Conservation (phyloP, 2,797 vertebrate genomes). For the Acanthis flammea region DNA sequence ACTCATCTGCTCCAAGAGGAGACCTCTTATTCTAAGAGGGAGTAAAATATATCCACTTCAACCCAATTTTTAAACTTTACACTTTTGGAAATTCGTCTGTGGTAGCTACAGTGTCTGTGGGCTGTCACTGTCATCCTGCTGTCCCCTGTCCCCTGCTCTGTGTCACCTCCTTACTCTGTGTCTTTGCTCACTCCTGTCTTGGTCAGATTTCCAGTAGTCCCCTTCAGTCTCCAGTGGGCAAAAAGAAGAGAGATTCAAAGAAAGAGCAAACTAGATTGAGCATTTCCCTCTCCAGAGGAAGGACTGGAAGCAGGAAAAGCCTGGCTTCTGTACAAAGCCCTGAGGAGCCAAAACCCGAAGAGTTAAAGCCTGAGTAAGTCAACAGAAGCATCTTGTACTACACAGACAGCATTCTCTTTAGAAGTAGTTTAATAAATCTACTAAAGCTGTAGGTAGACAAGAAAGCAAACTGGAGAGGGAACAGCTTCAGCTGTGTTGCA, state of each 20-base stretch:
- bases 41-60: neutral
- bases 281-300: neutral
- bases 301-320: constrained; percentile 33
- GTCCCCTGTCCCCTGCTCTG: neutral
- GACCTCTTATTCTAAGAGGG: neutral
- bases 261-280: constrained; percentile 10
- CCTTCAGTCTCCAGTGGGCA: neutral
- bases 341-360: constrained; percentile 33
- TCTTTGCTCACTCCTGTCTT: neutral
- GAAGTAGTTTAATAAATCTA: neutral
- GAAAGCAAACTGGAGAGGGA: constrained; percentile 19
- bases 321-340: neutral
- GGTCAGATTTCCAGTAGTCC: neutral
- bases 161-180: neutral
- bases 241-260: constrained; percentile 49
- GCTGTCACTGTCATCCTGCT: neutral
- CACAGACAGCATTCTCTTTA: neutral
- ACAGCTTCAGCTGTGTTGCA: constrained; percentile 16
- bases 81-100: neutral
- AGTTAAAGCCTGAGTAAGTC: constrained; percentile 77
- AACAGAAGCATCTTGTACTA: neutral
- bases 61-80: neutral
- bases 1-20: neutral
- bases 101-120: neutral
- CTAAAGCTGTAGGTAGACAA: constrained; percentile 26